Evolutionary conservation across 2,797 vertebrate species (phyloP).

Genomic region (Vireo griseus): DNA sequence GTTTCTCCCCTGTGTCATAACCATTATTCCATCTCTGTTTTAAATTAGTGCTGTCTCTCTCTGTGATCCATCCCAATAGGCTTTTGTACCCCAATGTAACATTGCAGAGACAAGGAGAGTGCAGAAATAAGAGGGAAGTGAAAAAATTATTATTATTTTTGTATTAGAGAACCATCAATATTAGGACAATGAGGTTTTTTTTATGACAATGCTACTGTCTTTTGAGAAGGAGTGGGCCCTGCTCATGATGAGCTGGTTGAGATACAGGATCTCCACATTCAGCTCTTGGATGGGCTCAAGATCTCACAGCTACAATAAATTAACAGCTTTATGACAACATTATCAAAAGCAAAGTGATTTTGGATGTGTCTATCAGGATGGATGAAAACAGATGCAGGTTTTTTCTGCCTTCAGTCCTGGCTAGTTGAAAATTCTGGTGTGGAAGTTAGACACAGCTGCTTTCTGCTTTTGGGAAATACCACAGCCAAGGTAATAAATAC

Average conservation of each 20-base stretch:
- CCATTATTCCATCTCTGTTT: not conserved
- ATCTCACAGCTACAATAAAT: not conserved
- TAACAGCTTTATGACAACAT: not conserved
- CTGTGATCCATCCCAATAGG: not conserved
- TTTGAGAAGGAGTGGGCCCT: not conserved
- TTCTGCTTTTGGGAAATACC: slow-evolving; percentile 41
- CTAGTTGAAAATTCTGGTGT: slow-evolving; percentile 20
- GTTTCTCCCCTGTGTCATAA: not conserved
- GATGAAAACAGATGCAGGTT: not conserved
- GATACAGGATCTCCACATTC: not conserved
- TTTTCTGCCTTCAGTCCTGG: not conserved
- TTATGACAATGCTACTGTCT: not conserved
- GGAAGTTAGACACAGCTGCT: not conserved
- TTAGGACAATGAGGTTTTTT: not conserved
- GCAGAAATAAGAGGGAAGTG: not conserved
- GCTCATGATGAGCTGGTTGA: not conserved
- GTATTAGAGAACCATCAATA: not conserved
- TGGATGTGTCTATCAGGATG: not conserved
- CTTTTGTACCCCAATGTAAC: not conserved
- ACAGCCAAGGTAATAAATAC: slow-evolving; percentile 33
- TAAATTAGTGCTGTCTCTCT: not conserved
- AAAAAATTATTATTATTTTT: not conserved
- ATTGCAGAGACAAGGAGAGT: not conserved
- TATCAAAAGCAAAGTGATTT: not conserved
- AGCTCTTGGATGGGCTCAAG: not conserved